Evolutionary conservation across 2,888 invertebrate genomes (phyloP), one percentile per base, ranked within the genome.

Genomic region (Trachelus stipa): DNA sequence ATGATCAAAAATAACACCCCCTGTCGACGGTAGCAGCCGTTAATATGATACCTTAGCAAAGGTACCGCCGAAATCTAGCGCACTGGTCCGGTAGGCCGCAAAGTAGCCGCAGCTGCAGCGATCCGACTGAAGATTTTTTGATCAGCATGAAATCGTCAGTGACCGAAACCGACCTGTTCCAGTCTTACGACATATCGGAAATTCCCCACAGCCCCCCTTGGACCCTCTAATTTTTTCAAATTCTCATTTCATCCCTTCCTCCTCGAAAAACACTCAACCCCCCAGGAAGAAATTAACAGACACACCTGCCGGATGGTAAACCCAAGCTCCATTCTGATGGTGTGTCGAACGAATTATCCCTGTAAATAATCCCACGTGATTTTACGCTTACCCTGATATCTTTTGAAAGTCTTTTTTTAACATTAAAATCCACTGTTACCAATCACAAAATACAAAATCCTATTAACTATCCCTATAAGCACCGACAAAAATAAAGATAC

Each of bases 101-200:
- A 74, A 35, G 71, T 71, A 31, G 31, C 30, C 34, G 34, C 31
- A 31, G 71, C 74, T 40, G 77, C 74, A 74, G 77, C 74, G 74
- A 74, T 74, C 71, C 74, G 34, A 30, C 71, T 33, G 40, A 77
- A 74, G 56, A 75, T 73, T 78, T 78, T 73, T 75, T 68, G 78
- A 78, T 78, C 76, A 73, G 76, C 78, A 73, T 78, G 78, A 78
- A 78, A 78, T 78, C 78, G 76, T 69, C 73, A 76, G 78, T 68
- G 76, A 40, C 68, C 75, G 73, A 73, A 56, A 56, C 40, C 40
- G 40, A 56, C 40, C 40, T 56, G 40, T 56, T 56, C 40, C 40
- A 56, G 23, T 56, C 40, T 56, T 56, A 56, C 40, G 40, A 56
- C 40, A 23, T 15, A 9, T 23, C 23, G 23, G 23, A 15, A 23